Conservation (phyloP, 2,888 invertebrate species). For the Agriotes lineatus region DNA sequence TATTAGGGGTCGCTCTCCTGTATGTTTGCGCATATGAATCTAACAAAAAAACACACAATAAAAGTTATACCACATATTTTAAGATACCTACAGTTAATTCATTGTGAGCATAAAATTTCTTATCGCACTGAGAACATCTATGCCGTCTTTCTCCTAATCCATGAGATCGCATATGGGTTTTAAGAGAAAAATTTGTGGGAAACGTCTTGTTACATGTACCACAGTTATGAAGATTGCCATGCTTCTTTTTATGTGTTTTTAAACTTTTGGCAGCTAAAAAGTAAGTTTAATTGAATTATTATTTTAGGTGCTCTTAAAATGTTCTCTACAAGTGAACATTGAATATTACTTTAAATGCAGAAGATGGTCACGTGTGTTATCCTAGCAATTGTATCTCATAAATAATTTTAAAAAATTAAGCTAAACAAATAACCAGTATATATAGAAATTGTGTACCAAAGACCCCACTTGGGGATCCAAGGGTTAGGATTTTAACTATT, state of each 20-base stretch:
- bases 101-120: constrained; percentile 53
- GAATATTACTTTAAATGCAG: too few relatives aligned
- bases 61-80: background rate
- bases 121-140: constrained; percentile 51
- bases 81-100: constrained; percentile 49
- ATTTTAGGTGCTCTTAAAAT: too few relatives aligned
- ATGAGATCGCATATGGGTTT: constrained; percentile 49
- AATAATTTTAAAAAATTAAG: too few relatives aligned
- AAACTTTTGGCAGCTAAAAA: constrained; percentile 25
- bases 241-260: constrained; percentile 29
- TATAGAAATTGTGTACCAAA: too few relatives aligned
- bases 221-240: constrained; percentile 35
- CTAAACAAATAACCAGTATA: too few relatives aligned
- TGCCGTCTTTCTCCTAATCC: constrained; percentile 49
- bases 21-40: constrained; percentile 55
- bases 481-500: background rate
- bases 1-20: constrained; percentile 51
- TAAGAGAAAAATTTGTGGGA: constrained; percentile 45
- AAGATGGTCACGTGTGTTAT: too few relatives aligned
- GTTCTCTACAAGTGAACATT: too few relatives aligned
- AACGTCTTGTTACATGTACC: constrained; percentile 45
- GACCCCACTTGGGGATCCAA: too few relatives aligned
- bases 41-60: constrained; percentile 33
- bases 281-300: too few relatives aligned
- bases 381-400: too few relatives aligned